Conservation (phyloP, 1,140 invertebrate genomes). For the Nephila pilipes region DNA sequence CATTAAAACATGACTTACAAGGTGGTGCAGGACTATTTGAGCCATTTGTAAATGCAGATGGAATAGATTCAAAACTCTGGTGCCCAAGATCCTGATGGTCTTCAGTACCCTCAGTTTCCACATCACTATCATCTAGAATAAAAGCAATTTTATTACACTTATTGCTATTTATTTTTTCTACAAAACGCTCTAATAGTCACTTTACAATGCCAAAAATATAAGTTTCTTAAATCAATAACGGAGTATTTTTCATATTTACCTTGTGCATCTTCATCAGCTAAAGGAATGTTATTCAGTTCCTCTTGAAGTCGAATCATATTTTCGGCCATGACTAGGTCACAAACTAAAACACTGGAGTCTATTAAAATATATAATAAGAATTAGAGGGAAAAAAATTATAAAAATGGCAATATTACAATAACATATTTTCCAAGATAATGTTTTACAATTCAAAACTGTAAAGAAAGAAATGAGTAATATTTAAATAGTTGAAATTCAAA, state of each 20-base stretch:
- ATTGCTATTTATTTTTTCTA: too few relatives aligned
- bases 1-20: conserved; percentile 67
- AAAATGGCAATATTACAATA: not conserved
- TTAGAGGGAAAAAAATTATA: not conserved
- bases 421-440: not conserved
- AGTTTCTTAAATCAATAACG: conserved; percentile 23
- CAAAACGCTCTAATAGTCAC: too few relatives aligned
- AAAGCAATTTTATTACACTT: not conserved
- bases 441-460: not conserved
- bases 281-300: conserved; percentile 90
- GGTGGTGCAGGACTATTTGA: conserved; percentile 83
- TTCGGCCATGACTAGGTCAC: conserved; percentile 49
- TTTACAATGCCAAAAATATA: not conserved
- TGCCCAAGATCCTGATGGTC: conserved; percentile 79
- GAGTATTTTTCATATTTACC: conserved; percentile 82
- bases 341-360: not conserved
- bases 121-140: conserved; percentile 75
- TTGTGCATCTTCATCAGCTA: conserved; percentile 95
- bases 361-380: not conserved
- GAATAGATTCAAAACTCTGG: conserved; percentile 93
- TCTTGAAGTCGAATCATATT: conserved; percentile 84
- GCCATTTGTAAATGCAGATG: conserved; percentile 93
- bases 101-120: conserved; percentile 67
- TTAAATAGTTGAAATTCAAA: too few relatives aligned
- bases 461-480: too few relatives aligned